These are phyloP conservation scores for Drosophila pandora DNA, from an alignment of 1,140 invertebrate genomes.

Conservation along the genomic window DNA sequence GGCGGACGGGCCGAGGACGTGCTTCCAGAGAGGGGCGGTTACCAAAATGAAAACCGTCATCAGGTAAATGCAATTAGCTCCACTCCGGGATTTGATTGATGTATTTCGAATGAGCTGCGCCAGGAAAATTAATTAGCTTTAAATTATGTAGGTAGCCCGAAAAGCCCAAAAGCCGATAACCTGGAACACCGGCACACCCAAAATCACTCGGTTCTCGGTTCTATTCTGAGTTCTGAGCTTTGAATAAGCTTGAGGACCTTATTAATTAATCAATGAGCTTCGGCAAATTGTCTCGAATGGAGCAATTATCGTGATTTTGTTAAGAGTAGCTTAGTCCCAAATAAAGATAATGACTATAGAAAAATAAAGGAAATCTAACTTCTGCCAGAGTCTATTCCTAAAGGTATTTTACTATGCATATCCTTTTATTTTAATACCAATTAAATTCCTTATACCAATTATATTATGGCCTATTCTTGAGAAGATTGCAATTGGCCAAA, in stretches of 20 bases:
- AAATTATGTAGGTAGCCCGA: constrained; percentile 46
- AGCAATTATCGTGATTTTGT: constrained; percentile 32
- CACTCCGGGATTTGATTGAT: constrained; percentile 43
- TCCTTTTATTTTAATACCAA: too few relatives aligned
- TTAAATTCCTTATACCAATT: too few relatives aligned
- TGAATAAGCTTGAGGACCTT: constrained; percentile 22
- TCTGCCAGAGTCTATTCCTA: too few relatives aligned
- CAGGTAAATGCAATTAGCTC: constrained; percentile 59
- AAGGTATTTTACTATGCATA: too few relatives aligned
- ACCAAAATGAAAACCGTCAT: constrained; percentile 57
- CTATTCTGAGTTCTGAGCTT: constrained; percentile 5
- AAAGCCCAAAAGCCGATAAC: constrained; percentile 8
- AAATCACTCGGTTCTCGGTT: constrained; percentile 1
- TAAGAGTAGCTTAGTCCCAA: constrained; percentile 7
- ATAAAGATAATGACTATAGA: not conserved
- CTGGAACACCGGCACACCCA: constrained; percentile 9
- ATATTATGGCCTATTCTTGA: too few relatives aligned
- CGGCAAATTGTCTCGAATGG: constrained; percentile 13
- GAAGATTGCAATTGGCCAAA: too few relatives aligned
- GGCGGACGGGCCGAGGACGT: too few relatives aligned
- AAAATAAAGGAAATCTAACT: not conserved
- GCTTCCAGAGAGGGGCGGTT: not conserved
- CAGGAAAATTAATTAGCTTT: constrained; percentile 61
- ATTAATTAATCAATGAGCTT: constrained; percentile 41
- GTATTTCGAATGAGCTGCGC: constrained; percentile 62